Conservation (phyloP, 2,797 vertebrate genomes). For the Mormyrus proboscirostris region DNA sequence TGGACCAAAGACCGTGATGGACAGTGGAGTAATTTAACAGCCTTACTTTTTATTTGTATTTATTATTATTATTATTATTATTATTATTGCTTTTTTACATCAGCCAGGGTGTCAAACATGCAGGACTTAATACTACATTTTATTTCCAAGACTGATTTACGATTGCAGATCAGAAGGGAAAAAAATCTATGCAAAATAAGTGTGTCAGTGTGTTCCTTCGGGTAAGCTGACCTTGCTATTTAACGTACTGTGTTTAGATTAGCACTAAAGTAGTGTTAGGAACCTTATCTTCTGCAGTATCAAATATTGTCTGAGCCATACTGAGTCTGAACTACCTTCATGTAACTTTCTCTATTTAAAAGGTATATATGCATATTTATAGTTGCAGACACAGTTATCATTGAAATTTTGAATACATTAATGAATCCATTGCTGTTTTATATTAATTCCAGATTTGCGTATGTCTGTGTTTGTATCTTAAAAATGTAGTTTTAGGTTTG, state of each 20-base stretch:
- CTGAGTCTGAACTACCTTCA: neutral
- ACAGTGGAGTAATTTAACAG: neutral
- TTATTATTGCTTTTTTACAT: neutral
- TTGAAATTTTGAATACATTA: conserved; percentile 9
- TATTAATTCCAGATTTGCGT: conserved; percentile 20
- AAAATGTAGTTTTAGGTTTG: neutral
- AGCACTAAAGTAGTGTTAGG: neutral
- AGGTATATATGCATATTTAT: conserved; percentile 29
- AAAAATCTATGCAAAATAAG: conserved; percentile 29
- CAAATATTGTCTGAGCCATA: conserved; percentile 21
- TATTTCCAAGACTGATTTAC: neutral
- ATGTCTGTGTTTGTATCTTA: conserved; percentile 16
- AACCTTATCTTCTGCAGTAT: neutral
- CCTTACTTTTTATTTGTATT: neutral
- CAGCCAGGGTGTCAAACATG: neutral
- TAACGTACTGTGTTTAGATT: conserved; percentile 7
- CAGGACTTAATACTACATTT: conserved; percentile 4
- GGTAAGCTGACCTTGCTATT: neutral
- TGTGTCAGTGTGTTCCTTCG: neutral
- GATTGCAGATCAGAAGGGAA: conserved; percentile 15
- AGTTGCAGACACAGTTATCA: conserved; percentile 11
- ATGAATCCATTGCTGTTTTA: conserved; percentile 16
- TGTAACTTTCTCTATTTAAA: conserved; percentile 1
- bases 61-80: neutral
- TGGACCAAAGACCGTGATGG: conserved; percentile 43